Conservation (phyloP, 2,888 invertebrate species). For the Drosophila hamatofila region DNA sequence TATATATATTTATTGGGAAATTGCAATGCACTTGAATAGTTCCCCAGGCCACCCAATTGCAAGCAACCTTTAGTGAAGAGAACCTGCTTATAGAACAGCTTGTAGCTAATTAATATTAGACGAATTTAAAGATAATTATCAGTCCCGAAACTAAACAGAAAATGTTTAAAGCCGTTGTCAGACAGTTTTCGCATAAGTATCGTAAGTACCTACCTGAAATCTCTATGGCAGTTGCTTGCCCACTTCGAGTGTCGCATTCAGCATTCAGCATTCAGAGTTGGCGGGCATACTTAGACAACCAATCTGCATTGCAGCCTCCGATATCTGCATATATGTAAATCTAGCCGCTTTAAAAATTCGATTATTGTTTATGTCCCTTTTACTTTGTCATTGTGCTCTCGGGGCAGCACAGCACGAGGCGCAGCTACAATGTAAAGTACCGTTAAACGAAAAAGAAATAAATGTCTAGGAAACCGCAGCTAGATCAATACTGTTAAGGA, state of each 20-base stretch:
- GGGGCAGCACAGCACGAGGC: constrained; percentile 66
- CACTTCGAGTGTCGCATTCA: constrained; percentile 4
- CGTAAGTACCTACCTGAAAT: constrained; percentile 35
- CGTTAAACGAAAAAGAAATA: constrained; percentile 57
- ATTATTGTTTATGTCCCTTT: constrained; percentile 46
- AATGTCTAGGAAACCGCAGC: constrained; percentile 49
- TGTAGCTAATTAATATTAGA: constrained; percentile 72
- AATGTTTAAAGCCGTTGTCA: constrained; percentile 34
- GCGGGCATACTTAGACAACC: constrained; percentile 27
- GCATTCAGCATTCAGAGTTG: constrained; percentile 12
- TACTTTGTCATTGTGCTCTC: constrained; percentile 53
- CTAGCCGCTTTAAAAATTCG: constrained; percentile 46
- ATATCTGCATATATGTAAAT: constrained; percentile 36
- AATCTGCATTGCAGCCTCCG: constrained; percentile 21
- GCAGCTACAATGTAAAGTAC: constrained; percentile 84
- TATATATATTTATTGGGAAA: constrained; percentile 14
- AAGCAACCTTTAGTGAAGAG: constrained; percentile 65
- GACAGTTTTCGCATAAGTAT: constrained; percentile 27
- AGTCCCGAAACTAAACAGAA: neutral
- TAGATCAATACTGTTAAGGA: constrained; percentile 53
- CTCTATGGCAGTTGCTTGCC: constrained; percentile 4
- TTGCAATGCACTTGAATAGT: constrained; percentile 31
- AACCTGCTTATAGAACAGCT: constrained; percentile 66
- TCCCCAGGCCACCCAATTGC: constrained; percentile 42
- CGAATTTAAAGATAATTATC: constrained; percentile 69